A percentile compares a stretch with the other conserved stretches of the same genome.
Evolutionary conservation across 2,888 invertebrate species (phyloP).

Genomic region (Patella caerulea): DNA sequence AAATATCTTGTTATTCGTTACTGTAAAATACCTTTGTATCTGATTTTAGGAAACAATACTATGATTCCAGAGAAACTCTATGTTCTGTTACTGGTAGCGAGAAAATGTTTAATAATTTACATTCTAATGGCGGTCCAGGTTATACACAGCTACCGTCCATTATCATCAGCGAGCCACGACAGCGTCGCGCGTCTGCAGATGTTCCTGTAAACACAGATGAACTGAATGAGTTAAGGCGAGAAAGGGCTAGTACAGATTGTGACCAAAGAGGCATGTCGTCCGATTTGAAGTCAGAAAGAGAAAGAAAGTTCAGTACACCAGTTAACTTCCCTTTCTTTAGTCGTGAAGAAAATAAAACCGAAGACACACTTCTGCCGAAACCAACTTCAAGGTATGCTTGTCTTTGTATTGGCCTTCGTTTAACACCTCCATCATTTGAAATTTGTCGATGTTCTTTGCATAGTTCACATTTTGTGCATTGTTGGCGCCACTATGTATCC

Average conservation of each 20-base stretch:
- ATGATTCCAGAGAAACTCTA: not conserved
- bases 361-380: not conserved
- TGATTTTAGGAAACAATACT: not conserved
- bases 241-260: conserved; percentile 32
- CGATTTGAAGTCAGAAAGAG: conserved; percentile 21
- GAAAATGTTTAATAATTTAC: not conserved
- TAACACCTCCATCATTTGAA: not conserved
- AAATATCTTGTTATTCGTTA: too few species aligned
- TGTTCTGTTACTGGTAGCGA: not conserved
- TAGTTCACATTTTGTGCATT: not conserved
- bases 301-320: conserved; percentile 37
- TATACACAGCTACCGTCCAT: conserved; percentile 15
- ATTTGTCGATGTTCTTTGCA: not conserved
- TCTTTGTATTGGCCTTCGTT: not conserved
- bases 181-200: conserved; percentile 20
- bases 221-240: conserved; percentile 4
- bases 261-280: conserved; percentile 24
- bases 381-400: conserved; percentile 12
- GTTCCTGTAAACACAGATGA: conserved; percentile 8
- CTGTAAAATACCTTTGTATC: too few species aligned
- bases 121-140: conserved; percentile 19
- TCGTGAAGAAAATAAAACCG: conserved; percentile 9
- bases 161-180: conserved; percentile 1
- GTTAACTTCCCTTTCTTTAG: conserved; percentile 20
- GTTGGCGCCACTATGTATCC: not conserved